Base-by-base conservation (phyloP, 2,888 invertebrate genomes). In the Orthonychiurus folsomi region DNA sequence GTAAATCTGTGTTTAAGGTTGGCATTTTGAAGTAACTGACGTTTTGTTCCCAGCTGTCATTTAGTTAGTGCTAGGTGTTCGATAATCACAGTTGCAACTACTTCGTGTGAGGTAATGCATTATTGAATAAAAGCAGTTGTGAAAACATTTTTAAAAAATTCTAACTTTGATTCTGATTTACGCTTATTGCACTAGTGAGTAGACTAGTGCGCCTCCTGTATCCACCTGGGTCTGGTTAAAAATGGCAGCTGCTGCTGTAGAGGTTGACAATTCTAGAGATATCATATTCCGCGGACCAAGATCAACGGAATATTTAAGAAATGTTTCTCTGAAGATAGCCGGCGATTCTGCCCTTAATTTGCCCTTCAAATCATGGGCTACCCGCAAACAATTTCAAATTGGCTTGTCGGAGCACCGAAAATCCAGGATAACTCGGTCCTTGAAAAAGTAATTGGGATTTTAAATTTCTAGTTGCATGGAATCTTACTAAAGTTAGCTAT, bases 391-490 rank as follows among this genome's bases (percentile, higher is more conserved):
- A 24, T 62, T 63, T 59, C 59, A 60, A 23, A 24, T 60, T 15
- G 61, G 59, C 2, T 18, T 67, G 15, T 57, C 56, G 18, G 60
- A 67, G 25, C 63, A 67, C 25, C 26, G 63, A 28, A 67, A 67
- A 47, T 63, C 65, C n/a, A 63, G 67, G 1, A 48, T 63, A 25
- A 62, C 60, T 23, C 61, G 67, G 37, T 59, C 60, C 18, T 56
- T 47, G 48, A 59, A 63, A 27, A 52, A 62, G 65, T 63, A 56
- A 48, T 47, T 15, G n/a, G n/a, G n/a, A n/a, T 47, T 47, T 47
- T 12, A 12, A 47, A 47, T 12, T 47, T 47, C 15, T 12, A 47
- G 15, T 47, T 12, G 12, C 48, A 15, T 12, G 12, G 48, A 47
- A 12, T 47, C 15, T 47, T 47, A 47, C 48, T 47, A 15, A 12